Percentiles rank a stretch among this genome's conserved stretches.
Evolutionary conservation across 2,113 vertebrate species (phyloP).

Genomic region (Dissostichus mawsoni): DNA sequence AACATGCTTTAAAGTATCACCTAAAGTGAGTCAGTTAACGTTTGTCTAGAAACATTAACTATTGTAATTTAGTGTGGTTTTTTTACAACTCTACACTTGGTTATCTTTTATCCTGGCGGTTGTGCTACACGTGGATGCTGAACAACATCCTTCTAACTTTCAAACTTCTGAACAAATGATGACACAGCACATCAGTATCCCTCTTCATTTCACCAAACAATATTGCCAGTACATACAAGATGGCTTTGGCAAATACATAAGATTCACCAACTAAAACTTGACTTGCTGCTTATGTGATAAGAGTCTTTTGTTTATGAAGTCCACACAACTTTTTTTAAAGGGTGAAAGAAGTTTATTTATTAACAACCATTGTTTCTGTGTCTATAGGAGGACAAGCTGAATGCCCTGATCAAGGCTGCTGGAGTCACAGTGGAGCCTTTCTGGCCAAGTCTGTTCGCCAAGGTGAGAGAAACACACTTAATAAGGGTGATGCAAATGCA

Average conservation of each 20-base stretch:
- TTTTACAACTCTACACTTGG: too few species aligned
- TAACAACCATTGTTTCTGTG: neutral
- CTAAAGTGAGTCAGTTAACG: accelerated
- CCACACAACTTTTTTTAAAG: too few species aligned
- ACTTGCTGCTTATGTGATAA: neutral
- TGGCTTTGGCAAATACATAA: neutral
- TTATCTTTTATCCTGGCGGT: neutral
- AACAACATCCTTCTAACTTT: neutral
- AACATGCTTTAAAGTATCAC: too few species aligned
- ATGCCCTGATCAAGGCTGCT: slow-evolving; percentile 91
- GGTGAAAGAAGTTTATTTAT: too few species aligned
- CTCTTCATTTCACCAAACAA: neutral
- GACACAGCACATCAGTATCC: neutral
- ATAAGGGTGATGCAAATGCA: too few species aligned
- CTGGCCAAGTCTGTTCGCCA: slow-evolving; percentile 92
- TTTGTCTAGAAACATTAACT: accelerated
- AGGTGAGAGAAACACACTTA: slow-evolving; percentile 79
- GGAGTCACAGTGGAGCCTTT: slow-evolving; percentile 90
- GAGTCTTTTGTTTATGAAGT: too few species aligned
- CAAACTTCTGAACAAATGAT: neutral
- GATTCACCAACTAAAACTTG: neutral
- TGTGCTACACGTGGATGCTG: slow-evolving; percentile 13
- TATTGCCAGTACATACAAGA: too few species aligned
- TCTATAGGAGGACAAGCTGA: slow-evolving; percentile 91
- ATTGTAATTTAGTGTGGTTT: neutral